Evolutionary conservation across 2,797 vertebrate genomes (phyloP).

Genomic region (Selene dorsalis): DNA sequence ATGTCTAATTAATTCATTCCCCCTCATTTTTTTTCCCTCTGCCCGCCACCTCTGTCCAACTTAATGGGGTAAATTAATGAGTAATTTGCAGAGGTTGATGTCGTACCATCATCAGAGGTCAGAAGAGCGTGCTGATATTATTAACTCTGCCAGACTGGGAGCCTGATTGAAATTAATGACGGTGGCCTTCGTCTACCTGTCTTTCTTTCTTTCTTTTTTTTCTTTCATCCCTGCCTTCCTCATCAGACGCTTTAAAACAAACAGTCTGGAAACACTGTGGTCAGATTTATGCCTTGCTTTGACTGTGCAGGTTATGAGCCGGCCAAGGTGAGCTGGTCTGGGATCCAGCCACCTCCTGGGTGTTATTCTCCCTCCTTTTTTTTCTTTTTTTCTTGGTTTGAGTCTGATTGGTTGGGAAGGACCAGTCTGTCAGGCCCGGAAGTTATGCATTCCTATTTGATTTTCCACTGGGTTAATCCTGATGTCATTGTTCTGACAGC

Average conservation of each 20-base stretch:
- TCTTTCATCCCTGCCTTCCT: slow-evolving; percentile 11
- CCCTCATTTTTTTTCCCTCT: slow-evolving; percentile 29
- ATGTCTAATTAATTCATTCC: slow-evolving; percentile 63
- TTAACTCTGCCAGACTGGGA: slow-evolving; percentile 75
- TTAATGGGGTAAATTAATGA: slow-evolving; percentile 76
- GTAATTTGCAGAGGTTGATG: slow-evolving; percentile 68
- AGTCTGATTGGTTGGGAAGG: slow-evolving; percentile 42
- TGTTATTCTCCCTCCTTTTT: slow-evolving; percentile 23
- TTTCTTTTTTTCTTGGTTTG: not conserved
- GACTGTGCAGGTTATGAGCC: slow-evolving; percentile 14
- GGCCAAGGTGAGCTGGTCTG: slow-evolving; percentile 23
- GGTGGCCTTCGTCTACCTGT: slow-evolving; percentile 17
- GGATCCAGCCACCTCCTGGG: slow-evolving; percentile 23
- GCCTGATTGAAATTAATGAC: slow-evolving; percentile 76
- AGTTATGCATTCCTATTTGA: slow-evolving; percentile 31
- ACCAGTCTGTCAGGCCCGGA: slow-evolving; percentile 16
- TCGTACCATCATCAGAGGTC: slow-evolving; percentile 59
- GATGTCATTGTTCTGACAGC: slow-evolving; percentile 39
- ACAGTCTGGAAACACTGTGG: not conserved
- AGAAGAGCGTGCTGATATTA: slow-evolving; percentile 67
- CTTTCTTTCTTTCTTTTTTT: slow-evolving; percentile 13
- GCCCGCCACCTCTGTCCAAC: slow-evolving; percentile 57
- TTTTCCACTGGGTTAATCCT: slow-evolving; percentile 27
- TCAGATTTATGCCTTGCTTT: slow-evolving; percentile 15
- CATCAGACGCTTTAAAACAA: slow-evolving; percentile 10